Conservation (phyloP, 2,113 vertebrate genomes). For the Calyptomena viridis region DNA sequence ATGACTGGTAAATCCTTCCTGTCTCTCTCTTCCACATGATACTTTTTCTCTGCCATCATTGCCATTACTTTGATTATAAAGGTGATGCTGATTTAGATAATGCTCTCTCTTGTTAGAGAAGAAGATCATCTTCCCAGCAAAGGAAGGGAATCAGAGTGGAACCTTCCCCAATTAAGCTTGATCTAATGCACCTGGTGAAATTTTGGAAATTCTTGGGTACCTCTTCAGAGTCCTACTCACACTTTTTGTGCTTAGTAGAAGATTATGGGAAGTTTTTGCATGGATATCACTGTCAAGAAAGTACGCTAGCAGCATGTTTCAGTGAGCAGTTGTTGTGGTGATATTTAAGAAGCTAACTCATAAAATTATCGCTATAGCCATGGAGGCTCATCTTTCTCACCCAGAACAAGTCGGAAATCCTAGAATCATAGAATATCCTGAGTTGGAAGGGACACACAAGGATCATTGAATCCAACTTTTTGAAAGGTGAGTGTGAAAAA, state of each 20-base stretch:
- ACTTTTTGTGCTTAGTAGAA: background rate
- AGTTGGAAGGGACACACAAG: background rate
- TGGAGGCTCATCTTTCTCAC: background rate
- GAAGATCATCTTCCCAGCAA: background rate
- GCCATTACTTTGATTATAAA: background rate
- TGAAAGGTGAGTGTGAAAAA: background rate
- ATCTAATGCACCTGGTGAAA: background rate
- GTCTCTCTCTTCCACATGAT: background rate
- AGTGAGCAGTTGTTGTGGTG: background rate
- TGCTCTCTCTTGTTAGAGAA: background rate
- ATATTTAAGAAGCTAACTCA: conserved; percentile 18
- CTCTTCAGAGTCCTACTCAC: background rate
- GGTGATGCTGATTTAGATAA: background rate
- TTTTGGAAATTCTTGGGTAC: background rate
- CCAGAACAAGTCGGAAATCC: background rate
- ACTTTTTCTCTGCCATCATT: background rate
- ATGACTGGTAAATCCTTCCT: background rate
- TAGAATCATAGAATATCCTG: background rate
- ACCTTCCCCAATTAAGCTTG: background rate
- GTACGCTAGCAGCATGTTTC: background rate
- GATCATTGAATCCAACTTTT: background rate
- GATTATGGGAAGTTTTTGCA: background rate
- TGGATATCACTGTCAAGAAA: background rate
- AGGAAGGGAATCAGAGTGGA: fast-evolving
- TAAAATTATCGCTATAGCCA: background rate